phyloP scores from a whole-genome alignment of 2,888 invertebrate genomes.

The Xanthia icteritia region DNA sequence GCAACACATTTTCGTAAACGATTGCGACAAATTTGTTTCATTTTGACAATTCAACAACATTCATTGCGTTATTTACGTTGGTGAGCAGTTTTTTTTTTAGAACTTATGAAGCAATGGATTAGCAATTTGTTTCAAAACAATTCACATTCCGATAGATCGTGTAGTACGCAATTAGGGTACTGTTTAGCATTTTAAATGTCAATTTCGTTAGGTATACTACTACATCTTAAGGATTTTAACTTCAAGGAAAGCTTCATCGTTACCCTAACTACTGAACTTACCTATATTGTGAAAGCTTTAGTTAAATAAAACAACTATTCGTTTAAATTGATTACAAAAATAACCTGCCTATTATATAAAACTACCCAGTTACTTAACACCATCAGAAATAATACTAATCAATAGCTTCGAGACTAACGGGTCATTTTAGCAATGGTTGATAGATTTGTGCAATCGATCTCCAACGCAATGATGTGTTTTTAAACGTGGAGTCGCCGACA shows the following conservation, averaged over 20 bases:
- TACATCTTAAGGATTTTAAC: not conserved
- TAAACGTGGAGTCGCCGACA: constrained; percentile 64
- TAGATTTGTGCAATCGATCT: constrained; percentile 66
- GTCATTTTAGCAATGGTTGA: constrained; percentile 60
- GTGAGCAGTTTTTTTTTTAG: too few relatives aligned
- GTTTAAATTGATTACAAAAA: constrained; percentile 34
- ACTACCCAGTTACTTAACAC: constrained; percentile 34
- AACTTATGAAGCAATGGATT: too few relatives aligned
- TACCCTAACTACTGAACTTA: not conserved
- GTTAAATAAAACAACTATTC: constrained; percentile 16
- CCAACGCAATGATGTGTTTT: constrained; percentile 66
- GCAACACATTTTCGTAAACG: too few relatives aligned
- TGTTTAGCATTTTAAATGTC: constrained; percentile 4
- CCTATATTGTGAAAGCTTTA: constrained; percentile 33
- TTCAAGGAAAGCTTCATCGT: not conserved
- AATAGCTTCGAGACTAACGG: constrained; percentile 32
- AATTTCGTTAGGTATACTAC: not conserved
- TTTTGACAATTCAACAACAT: too few relatives aligned
- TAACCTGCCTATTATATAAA: constrained; percentile 46
- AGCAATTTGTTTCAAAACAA: too few relatives aligned
- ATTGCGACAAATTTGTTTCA: too few relatives aligned
- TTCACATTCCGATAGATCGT: too few relatives aligned
- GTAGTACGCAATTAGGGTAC: too few relatives aligned
- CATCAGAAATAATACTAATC: constrained; percentile 42
- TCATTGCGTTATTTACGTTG: too few relatives aligned